A percentile compares a stretch with the other conserved stretches of the same genome.
Evolutionary conservation across 2,113 vertebrate species (phyloP).

Genomic region (Dasyornis broadbenti): DNA sequence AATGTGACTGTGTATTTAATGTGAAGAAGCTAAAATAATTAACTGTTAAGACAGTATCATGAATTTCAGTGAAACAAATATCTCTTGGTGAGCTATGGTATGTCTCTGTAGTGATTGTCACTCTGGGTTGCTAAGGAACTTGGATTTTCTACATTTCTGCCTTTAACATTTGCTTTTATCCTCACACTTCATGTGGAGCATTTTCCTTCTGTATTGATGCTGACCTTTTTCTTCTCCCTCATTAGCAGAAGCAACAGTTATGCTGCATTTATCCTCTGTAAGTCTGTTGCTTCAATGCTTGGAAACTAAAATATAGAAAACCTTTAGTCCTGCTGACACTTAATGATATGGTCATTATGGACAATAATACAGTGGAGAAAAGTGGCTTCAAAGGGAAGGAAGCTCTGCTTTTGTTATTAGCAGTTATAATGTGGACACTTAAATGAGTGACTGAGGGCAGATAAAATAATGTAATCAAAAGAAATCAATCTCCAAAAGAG

Average conservation of each 20-base stretch:
- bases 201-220: not conserved
- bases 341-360: conserved; percentile 11
- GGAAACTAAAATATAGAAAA: not conserved
- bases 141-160: not conserved
- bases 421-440: not conserved
- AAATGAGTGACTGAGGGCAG: not conserved
- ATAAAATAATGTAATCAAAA: not conserved
- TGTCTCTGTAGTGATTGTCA: not conserved
- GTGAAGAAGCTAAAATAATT: not conserved
- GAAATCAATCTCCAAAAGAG: not conserved
- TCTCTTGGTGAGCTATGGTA: not conserved
- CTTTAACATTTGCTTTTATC: conserved; percentile 8
- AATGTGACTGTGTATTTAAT: not conserved
- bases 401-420: not conserved
- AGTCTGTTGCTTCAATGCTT: not conserved
- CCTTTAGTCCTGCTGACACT: not conserved
- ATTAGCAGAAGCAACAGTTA: conserved; percentile 22
- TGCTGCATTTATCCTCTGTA: not conserved
- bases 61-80: not conserved
- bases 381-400: not conserved
- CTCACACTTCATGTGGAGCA: not conserved
- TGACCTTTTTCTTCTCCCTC: conserved; percentile 27
- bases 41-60: not conserved
- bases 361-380: not conserved
- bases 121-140: conserved; percentile 17